Evolutionary conservation across 2,888 invertebrate genomes (phyloP), one percentile per base, ranked within the genome.

Genomic region (Seladonia tumulorum): DNA sequence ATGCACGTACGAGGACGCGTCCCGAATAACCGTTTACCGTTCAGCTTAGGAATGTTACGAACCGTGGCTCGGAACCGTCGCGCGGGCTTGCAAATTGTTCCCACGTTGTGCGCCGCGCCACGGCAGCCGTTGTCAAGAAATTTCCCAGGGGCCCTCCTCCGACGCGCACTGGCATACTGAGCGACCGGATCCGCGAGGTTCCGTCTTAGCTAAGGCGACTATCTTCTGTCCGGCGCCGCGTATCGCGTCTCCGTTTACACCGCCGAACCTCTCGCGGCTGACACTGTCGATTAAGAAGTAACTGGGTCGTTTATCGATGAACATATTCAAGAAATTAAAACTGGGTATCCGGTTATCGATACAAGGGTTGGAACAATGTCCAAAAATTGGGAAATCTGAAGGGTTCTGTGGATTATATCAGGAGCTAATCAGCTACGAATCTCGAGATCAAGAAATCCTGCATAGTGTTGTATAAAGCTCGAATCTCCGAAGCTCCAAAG

Each of bases 41-140:
- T 87, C 89, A 89, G 89, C 89, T 89, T 86, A 90, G 91, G 91
- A 93, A 92, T 92, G 92, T 91, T 91, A 88, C 88, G 88, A 90
- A 90, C 88, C 90, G 87, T 85, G 85, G 85, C 86, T 82, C 87
- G 81, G 90, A 89, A 91, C 91, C 92, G 68, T 22, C 87, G 85
- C 92, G 90, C 88, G 89, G 89, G 89, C 92, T 93, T 92, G 93
- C 93, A 93, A 94, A 94, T 94, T 93, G 93, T 94, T 93, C 92
- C 92, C 91, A 89, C 89, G 90, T 89, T 89, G 91, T 86, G 89
- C 82, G 85, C 79, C 78, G 57, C 74, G 73, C 66, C 66, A 35
- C 35, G 79, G 83, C 88, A 80, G 82, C 87, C 89, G 90, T 90
- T 89, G 90, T 90, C 88, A 85, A 92, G 92, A 92, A 92, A 93